Conservation (phyloP, 2,797 vertebrate species). For the Geotrypetes seraphini region DNA sequence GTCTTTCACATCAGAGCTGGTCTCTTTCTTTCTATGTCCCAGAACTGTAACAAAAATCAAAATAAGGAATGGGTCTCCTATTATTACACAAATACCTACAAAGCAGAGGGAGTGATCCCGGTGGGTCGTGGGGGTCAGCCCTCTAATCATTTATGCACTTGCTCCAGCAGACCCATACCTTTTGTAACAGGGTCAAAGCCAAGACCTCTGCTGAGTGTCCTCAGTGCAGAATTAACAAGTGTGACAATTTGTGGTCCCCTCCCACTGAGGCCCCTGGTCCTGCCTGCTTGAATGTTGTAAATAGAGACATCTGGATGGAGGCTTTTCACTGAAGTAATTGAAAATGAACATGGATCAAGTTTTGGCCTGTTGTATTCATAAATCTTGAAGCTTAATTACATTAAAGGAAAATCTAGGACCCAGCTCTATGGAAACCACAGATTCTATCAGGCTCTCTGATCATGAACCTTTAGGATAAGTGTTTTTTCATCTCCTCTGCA, state of each 20-base stretch:
- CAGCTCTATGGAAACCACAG: conserved; percentile 79
- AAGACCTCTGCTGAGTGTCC: conserved; percentile 71
- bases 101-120: conserved; percentile 52
- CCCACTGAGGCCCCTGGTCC: conserved; percentile 45
- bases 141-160: conserved; percentile 61
- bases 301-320: conserved; percentile 79
- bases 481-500: conserved; percentile 41
- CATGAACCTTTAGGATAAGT: conserved; percentile 71
- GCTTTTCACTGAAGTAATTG: conserved; percentile 76
- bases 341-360: conserved; percentile 91
- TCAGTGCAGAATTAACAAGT: conserved; percentile 74
- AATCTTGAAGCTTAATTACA: conserved; percentile 92
- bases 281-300: conserved; percentile 71
- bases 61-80: conserved; percentile 51
- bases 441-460: conserved; percentile 75
- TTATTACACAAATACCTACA: conserved; percentile 68
- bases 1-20: conserved; percentile 59
- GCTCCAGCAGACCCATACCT: conserved; percentile 47
- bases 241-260: conserved; percentile 67
- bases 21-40: conserved; percentile 43
- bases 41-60: conserved; percentile 61
- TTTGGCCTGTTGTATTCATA: conserved; percentile 83
- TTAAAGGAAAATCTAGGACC: conserved; percentile 84
- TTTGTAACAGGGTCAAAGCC: conserved; percentile 70
- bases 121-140: conserved; percentile 50